phyloP scores from a whole-genome alignment of 2,888 invertebrate genomes.

The Phyllotreta cruciferae region DNA sequence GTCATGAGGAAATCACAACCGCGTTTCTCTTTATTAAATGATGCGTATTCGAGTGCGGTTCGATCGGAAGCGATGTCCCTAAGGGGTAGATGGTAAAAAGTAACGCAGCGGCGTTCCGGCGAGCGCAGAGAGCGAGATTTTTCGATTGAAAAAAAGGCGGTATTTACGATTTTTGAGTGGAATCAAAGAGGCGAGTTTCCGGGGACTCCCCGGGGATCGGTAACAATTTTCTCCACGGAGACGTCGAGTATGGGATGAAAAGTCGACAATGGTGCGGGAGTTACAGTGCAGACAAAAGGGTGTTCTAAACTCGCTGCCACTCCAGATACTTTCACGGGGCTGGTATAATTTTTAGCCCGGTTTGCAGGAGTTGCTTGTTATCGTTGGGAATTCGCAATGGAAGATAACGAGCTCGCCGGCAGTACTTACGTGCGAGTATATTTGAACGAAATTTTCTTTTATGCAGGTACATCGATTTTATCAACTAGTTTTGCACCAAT shows the following conservation, averaged over 20 bases:
- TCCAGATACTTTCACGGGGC: constrained; percentile 14
- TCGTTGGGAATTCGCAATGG: no score
- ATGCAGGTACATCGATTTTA: no score
- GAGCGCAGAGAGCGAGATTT: no score
- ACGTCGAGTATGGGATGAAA: constrained; percentile 21
- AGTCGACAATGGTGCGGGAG: constrained; percentile 24
- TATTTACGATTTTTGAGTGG: constrained; percentile 20
- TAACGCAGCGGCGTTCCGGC: neutral
- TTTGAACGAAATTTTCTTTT: no score
- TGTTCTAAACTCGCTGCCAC: constrained; percentile 21
- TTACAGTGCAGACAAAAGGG: constrained; percentile 26
- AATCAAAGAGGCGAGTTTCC: constrained; percentile 8
- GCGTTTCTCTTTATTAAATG: constrained; percentile 7
- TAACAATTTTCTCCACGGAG: constrained; percentile 25
- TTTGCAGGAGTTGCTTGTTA: neutral
- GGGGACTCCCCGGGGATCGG: constrained; percentile 14
- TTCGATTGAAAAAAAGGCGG: neutral
- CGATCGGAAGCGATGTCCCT: neutral
- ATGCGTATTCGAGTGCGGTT: constrained; percentile 4
- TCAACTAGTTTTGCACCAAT: no score
- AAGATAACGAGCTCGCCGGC: no score
- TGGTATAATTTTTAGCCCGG: constrained; percentile 9
- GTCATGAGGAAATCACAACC: constrained; percentile 9
- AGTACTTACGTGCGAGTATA: no score
- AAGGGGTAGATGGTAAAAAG: neutral